A percentile compares a stretch with the other conserved stretches of the same genome.
phyloP scores from a whole-genome alignment of 2,888 invertebrate species.

The Oxycera nigricornis region DNA sequence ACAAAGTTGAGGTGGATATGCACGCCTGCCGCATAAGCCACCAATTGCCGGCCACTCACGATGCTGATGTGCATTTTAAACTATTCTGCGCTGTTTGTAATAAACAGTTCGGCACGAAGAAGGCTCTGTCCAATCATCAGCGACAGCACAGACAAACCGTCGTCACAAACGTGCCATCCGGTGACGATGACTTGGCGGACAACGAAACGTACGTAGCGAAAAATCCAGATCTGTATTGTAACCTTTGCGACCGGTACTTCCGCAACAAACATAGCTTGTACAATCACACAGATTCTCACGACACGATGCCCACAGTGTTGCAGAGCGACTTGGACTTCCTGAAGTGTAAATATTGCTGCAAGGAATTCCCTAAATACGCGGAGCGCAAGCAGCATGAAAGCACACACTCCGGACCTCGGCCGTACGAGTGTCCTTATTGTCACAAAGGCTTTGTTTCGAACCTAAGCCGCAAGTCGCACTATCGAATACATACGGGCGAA shows the following conservation, averaged over 20 bases:
- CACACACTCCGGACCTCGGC: constrained; percentile 63
- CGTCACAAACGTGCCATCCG: background rate
- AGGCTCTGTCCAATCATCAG: constrained; percentile 9
- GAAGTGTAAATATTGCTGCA: constrained; percentile 30
- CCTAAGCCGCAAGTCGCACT: constrained; percentile 46
- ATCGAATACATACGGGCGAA: constrained; percentile 53
- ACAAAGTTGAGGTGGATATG: background rate
- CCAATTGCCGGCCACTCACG: background rate
- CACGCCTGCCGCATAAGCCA: background rate
- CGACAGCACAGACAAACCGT: background rate
- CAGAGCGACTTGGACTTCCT: background rate
- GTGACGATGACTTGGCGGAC: no score
- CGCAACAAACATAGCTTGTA: background rate
- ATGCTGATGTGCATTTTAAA: background rate
- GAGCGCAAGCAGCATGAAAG: constrained; percentile 62
- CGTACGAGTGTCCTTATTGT: constrained; percentile 59
- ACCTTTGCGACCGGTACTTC: constrained; percentile 13
- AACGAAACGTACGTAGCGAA: background rate
- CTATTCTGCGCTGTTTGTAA: background rate
- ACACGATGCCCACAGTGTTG: background rate
- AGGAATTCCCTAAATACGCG: constrained; percentile 16
- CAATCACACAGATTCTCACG: background rate
- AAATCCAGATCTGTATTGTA: constrained; percentile 20
- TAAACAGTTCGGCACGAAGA: background rate
- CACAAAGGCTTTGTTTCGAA: constrained; percentile 16